Evolutionary conservation across 2,797 vertebrate species (phyloP), one percentile per base, ranked within the genome.

Genomic region (Trachurus trachurus): DNA sequence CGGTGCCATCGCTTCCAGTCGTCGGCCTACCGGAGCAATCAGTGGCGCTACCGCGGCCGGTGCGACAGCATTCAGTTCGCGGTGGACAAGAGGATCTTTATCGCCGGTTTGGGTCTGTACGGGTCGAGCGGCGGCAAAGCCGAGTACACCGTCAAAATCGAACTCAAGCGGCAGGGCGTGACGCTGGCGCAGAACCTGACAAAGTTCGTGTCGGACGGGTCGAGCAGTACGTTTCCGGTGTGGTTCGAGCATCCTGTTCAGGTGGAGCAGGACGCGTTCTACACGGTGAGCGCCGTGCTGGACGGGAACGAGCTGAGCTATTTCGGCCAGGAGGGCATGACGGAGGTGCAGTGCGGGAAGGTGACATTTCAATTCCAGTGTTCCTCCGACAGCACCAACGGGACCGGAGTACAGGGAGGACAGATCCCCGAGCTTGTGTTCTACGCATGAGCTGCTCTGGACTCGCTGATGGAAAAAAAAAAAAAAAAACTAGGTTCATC

Each of bases 361-460:
- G 97, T 99, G 87, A 98, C 98, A 0, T 99, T 99, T 92, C 98
- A 99, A 89, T 99, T 99, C 93, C 98, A 99, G 93, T 99, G 98
- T 83, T 99, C 98, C 37, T 98, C 98, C 0, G 98, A 99, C 94
- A 99, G 98, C 93, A 99, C 98, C 81, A 99, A 99, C 0, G 98
- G 98, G 49, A 99, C 98, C 0, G 98, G 98, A 11, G 98, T 99
- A 15, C 98, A 99, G 94, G 98, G 98, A 16, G 98, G 98, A 60
- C 98, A 99, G 86, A 99, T 99, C 92, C 98, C 98, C 0, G 98
- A 99, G 93, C 97, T 99, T n/a, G 97, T 99, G 92, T 99, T 99
- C 95, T 99, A 99, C 16, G 96, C 97, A 76, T 99, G 44, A 91
- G 71, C 76, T 67, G 85, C 85, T 90, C 89, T 58, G 81, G 87